A percentile compares a stretch with the other conserved stretches of the same genome.
Evolutionary conservation across 1,140 invertebrate species (phyloP).

Genomic region (Bombus superbus): DNA sequence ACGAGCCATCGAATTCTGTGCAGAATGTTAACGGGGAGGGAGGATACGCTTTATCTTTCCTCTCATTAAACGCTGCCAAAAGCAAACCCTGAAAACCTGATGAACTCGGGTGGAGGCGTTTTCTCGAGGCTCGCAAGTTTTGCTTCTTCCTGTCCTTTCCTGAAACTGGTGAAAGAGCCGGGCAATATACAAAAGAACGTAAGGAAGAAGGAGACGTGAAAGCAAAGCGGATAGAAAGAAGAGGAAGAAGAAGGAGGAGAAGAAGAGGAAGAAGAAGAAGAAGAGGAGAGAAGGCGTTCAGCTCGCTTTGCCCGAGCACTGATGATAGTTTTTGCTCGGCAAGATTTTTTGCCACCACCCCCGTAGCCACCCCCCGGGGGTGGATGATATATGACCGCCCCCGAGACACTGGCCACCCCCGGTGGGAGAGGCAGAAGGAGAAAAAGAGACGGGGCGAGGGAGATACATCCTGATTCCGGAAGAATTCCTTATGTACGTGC

Average conservation of each 20-base stretch:
- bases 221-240: slow-evolving; percentile 39
- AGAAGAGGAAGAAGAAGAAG: slow-evolving; percentile 43
- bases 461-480: slow-evolving; percentile 71
- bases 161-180: slow-evolving; percentile 23
- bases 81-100: slow-evolving; percentile 33
- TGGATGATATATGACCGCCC: slow-evolving; percentile 83
- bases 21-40: too few species aligned
- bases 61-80: slow-evolving; percentile 36
- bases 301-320: slow-evolving; percentile 81
- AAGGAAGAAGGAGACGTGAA: slow-evolving; percentile 48
- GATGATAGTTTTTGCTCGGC: slow-evolving; percentile 82
- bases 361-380: slow-evolving; percentile 75
- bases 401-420: slow-evolving; percentile 81
- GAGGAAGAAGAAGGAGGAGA: slow-evolving; percentile 41
- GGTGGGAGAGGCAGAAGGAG: slow-evolving; percentile 59
- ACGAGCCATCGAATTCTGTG: background rate
- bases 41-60: slow-evolving; percentile 6
- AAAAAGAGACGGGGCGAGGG: slow-evolving; percentile 47
- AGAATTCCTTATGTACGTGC: slow-evolving; percentile 75
- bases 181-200: slow-evolving; percentile 19
- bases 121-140: background rate
- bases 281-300: slow-evolving; percentile 73
- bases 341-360: slow-evolving; percentile 81
- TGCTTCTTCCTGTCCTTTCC: background rate
- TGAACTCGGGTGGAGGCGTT: slow-evolving; percentile 2